Evolutionary conservation across 2,888 invertebrate genomes (phyloP).

Genomic region (Hemicrepidius hirtus): DNA sequence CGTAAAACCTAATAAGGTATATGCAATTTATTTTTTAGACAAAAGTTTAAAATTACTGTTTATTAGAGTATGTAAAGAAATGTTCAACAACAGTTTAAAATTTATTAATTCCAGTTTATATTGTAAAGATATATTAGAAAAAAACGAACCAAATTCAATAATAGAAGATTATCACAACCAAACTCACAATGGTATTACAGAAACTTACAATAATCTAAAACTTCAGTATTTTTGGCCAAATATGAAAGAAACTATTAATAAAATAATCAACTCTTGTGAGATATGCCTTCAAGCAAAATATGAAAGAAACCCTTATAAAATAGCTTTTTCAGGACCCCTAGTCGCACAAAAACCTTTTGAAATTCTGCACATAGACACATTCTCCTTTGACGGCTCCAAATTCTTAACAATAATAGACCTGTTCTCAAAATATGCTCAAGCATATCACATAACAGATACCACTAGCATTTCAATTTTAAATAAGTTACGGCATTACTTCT

Average conservation of each 20-base stretch:
- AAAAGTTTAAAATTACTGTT: conserved; percentile 25
- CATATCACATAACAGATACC: conserved; percentile 39
- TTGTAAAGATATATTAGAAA: conserved; percentile 50
- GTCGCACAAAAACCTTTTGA: conserved; percentile 46
- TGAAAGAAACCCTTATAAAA: conserved; percentile 45
- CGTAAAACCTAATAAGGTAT: conserved; percentile 36
- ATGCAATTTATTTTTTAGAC: conserved; percentile 39
- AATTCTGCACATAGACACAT: conserved; percentile 39
- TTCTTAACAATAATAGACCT: conserved; percentile 48
- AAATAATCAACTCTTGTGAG: conserved; percentile 39
- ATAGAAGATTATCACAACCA: conserved; percentile 50
- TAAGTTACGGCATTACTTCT: conserved; percentile 44
- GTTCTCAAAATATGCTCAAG: conserved; percentile 47
- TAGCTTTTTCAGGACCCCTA: conserved; percentile 31
- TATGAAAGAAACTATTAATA: conserved; percentile 51
- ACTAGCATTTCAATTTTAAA: conserved; percentile 37
- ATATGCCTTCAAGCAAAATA: conserved; percentile 35
- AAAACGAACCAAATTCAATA: conserved; percentile 35
- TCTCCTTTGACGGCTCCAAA: conserved; percentile 39
- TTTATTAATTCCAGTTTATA: conserved; percentile 39
- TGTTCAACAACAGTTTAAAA: conserved; percentile 38
- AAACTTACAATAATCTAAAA: conserved; percentile 49
- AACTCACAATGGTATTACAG: conserved; percentile 49
- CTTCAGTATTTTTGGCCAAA: conserved; percentile 49
- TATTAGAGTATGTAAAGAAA: background rate